Conservation (phyloP, 1,140 invertebrate genomes). For the Aphelinus certus region DNA sequence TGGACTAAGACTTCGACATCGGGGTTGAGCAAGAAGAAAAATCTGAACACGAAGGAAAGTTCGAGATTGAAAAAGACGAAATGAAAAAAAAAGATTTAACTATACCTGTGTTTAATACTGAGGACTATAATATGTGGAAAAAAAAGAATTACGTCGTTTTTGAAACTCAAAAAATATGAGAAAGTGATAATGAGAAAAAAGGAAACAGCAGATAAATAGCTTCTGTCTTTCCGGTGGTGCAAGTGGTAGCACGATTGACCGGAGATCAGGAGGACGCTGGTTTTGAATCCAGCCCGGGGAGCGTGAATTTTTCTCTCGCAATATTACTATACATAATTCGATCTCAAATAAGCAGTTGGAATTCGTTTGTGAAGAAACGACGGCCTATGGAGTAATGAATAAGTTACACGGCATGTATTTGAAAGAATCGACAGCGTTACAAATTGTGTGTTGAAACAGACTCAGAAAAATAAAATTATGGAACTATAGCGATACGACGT, state of each 20-base stretch:
- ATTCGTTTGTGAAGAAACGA: conserved; percentile 19
- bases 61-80: conserved; percentile 37
- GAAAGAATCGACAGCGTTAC: too few relatives aligned
- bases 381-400: conserved; percentile 35
- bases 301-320: too few relatives aligned
- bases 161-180: conserved; percentile 24
- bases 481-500: too few relatives aligned
- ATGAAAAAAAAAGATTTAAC: not conserved
- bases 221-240: too few relatives aligned
- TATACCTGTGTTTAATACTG: conserved; percentile 15
- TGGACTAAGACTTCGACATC: too few relatives aligned
- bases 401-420: conserved; percentile 41
- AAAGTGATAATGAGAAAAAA: conserved; percentile 8
- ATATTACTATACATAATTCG: conserved; percentile 25
- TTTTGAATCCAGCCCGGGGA: conserved; percentile 24
- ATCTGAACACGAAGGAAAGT: conserved; percentile 20
- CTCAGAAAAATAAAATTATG: conserved; percentile 54
- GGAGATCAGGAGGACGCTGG: conserved; percentile 23
- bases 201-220: not conserved
- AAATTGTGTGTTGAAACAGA: conserved; percentile 42
- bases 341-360: conserved; percentile 39
- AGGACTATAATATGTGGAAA: conserved; percentile 22
- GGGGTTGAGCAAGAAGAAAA: too few relatives aligned
- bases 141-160: conserved; percentile 14
- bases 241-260: too few relatives aligned